Conservation (phyloP, 1,140 invertebrate genomes). For the Caligus rogercresseyi region DNA sequence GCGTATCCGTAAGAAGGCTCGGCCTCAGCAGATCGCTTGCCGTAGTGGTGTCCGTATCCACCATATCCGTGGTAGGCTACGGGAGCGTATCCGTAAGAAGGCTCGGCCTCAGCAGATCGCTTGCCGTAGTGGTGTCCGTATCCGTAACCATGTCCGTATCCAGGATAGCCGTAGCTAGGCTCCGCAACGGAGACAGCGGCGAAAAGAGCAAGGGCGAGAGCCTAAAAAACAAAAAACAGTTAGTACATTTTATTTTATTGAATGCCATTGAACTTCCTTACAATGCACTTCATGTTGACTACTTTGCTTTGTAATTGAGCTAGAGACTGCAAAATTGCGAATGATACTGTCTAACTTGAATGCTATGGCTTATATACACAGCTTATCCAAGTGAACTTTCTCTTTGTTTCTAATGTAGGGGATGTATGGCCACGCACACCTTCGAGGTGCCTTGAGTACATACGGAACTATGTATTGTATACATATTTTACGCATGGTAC, state of each 20-base stretch:
- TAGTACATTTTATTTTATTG: too few relatives aligned
- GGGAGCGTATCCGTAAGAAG: neutral
- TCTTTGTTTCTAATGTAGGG: too few relatives aligned
- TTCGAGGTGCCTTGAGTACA: too few relatives aligned
- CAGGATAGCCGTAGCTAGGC: too few relatives aligned
- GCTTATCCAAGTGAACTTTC: too few relatives aligned
- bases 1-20: constrained; percentile 4
- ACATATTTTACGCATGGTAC: too few relatives aligned
- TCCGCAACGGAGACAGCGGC: neutral
- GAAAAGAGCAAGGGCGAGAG: neutral
- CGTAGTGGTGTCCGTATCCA: neutral
- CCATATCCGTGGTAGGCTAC: neutral
- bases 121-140: constrained; percentile 7
- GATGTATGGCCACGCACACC: too few relatives aligned
- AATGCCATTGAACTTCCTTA: too few relatives aligned
- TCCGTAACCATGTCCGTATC: neutral
- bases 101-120: constrained; percentile 3
- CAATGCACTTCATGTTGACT: neutral
- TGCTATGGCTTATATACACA: too few relatives aligned
- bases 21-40: constrained; percentile 10
- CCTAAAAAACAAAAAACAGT: neutral
- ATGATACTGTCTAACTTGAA: too few relatives aligned
- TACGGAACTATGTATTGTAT: too few relatives aligned
- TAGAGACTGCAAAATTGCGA: neutral
- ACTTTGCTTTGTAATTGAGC: neutral